Conservation (phyloP, 1,140 invertebrate species). For the Batillaria attramentaria region DNA sequence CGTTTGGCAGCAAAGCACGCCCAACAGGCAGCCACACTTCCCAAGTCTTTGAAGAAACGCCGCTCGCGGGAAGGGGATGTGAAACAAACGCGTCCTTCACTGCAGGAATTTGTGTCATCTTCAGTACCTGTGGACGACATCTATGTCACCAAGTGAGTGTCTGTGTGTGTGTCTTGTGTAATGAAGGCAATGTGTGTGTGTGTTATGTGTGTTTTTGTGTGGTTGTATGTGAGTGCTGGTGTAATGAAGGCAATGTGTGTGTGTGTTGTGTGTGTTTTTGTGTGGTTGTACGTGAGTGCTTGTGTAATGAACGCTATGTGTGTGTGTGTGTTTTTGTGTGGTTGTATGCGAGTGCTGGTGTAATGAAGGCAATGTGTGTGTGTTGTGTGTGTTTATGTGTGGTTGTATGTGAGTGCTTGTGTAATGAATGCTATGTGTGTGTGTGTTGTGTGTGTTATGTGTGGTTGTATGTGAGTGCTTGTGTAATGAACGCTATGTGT, state of each 20-base stretch:
- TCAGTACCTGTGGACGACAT: conserved; percentile 50
- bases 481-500: too few relatives aligned
- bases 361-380: too few relatives aligned
- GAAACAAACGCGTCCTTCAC: conserved; percentile 57
- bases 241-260: background rate
- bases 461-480: conserved; percentile 3
- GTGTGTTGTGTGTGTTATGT: background rate
- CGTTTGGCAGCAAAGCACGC: conserved; percentile 51
- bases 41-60: conserved; percentile 63
- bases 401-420: too few relatives aligned
- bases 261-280: conserved; percentile 1
- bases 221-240: background rate
- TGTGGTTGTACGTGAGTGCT: too few relatives aligned
- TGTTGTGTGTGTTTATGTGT: background rate
- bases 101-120: conserved; percentile 60
- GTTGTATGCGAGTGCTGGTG: too few relatives aligned
- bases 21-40: conserved; percentile 59
- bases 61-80: conserved; percentile 60
- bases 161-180: background rate
- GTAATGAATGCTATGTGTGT: background rate
- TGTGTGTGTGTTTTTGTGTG: background rate
- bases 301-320: too few relatives aligned
- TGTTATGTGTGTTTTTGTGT: conserved; percentile 7
- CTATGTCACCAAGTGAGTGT: conserved; percentile 44
- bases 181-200: background rate